Evolutionary conservation across 2,888 invertebrate species (phyloP).

Genomic region (Camponotus fellah): DNA sequence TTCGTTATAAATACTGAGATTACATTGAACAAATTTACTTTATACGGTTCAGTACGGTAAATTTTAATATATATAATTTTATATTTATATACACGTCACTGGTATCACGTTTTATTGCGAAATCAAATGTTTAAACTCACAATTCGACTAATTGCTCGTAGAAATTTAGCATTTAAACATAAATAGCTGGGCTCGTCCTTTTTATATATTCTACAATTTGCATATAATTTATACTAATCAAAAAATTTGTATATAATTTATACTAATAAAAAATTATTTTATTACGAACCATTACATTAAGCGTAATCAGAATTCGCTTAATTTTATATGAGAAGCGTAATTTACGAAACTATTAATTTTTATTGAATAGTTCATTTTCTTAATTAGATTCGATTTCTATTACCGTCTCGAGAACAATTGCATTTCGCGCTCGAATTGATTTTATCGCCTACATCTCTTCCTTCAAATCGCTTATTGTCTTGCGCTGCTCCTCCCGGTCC

Average conservation of each 20-base stretch:
- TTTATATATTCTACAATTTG: slow-evolving; percentile 16
- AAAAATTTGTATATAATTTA: slow-evolving; percentile 35
- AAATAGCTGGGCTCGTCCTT: background rate
- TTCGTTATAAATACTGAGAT: slow-evolving; percentile 48
- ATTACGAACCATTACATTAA: slow-evolving; percentile 16
- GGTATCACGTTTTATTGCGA: slow-evolving; percentile 8
- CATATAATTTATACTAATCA: slow-evolving; percentile 29
- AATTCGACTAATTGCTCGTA: slow-evolving; percentile 19
- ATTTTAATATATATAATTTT: too few relatives aligned
- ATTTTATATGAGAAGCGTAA: slow-evolving; percentile 14
- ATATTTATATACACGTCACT: slow-evolving; percentile 24
- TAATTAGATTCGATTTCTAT: slow-evolving; percentile 48
- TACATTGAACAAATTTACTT: slow-evolving; percentile 30
- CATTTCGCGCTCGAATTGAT: slow-evolving; percentile 28
- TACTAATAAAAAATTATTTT: slow-evolving; percentile 28
- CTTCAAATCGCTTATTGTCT: slow-evolving; percentile 63
- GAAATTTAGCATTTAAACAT: slow-evolving; percentile 5
- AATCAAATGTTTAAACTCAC: slow-evolving; percentile 5
- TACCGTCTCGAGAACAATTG: slow-evolving; percentile 33
- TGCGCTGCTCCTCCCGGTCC: background rate
- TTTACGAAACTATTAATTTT: slow-evolving; percentile 6
- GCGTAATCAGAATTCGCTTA: slow-evolving; percentile 22
- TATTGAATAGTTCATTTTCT: slow-evolving; percentile 21
- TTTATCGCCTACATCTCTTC: slow-evolving; percentile 17
- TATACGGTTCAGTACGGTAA: background rate